A percentile compares a stretch with the other conserved stretches of the same genome.
Conservation (phyloP, 2,113 vertebrate species). For the Maylandia zebra region DNA sequence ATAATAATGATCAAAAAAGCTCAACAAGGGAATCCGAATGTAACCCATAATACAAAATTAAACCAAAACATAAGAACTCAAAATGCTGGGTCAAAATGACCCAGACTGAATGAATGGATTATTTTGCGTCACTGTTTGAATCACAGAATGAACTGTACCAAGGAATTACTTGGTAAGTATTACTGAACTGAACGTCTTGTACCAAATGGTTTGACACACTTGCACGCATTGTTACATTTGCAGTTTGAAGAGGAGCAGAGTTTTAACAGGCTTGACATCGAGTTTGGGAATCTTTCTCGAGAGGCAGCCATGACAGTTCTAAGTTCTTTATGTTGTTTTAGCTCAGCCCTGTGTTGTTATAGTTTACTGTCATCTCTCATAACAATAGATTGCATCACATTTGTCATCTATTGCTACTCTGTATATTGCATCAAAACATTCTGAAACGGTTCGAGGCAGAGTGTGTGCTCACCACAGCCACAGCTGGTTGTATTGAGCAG, state of each 20-base stretch:
- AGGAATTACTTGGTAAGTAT: not conserved
- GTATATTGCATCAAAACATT: not conserved
- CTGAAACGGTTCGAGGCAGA: not conserved
- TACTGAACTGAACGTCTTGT: not conserved
- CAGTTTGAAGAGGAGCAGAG: not conserved
- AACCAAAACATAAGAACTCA: not conserved
- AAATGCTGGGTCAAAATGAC: not conserved
- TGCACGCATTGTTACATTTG: not conserved
- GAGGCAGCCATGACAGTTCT: not conserved
- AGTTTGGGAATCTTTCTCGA: not conserved
- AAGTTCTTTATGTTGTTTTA: not conserved
- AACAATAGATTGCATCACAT: not conserved
- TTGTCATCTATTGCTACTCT: not conserved
- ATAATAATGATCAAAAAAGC: not conserved
- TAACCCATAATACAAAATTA: not conserved
- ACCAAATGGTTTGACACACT: not conserved
- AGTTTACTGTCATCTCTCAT: slow-evolving; percentile 4
- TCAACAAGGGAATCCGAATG: not conserved
- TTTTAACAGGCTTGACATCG: not conserved
- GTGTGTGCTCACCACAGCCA: not conserved
- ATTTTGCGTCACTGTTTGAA: not conserved
- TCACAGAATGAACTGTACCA: not conserved
- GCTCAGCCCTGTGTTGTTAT: not conserved
- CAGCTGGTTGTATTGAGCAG: not conserved
- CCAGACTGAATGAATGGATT: not conserved